Base-by-base conservation (phyloP, 1,140 invertebrate species). In the Meloidogyne floridensis region DNA sequence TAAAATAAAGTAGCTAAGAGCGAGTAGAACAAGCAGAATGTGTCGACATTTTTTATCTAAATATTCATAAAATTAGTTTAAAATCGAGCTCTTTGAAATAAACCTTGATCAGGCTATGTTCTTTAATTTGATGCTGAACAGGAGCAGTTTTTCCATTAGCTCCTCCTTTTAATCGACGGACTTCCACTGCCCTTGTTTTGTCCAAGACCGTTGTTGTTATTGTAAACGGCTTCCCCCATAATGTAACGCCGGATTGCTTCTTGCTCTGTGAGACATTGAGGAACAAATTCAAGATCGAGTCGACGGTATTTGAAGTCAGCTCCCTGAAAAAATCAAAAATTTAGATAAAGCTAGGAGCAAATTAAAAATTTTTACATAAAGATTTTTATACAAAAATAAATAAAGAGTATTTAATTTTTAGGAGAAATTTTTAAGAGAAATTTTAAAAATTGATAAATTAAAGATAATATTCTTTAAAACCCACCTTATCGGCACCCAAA, bases 21-120 rank as follows among this genome's bases (percentile, higher is more conserved):
- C 20, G 73, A 47, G 18, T 75, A 75, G 20, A 75, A 75, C 8
- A 75, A 20, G 8, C 73, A 75, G 56, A 53, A 75, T 5, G 73
- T 5, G 18, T 75, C 56, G 9, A n/a, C 7, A 18, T 75, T 32
- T 15, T 73, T 3, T 5, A 47, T 47, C 43, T 47, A 47, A 47
- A 47, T 47, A 47, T 5, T 47, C 43, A 47, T 47, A 47, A 47
- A 47, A 47, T 47, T 47, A 47, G 43, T 47, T 47, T 47, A 47
- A 47, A 47, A 47, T 47, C 43, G 3, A 47, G 43, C 43, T 47
- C 43, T 7, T 47, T 47, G 6, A 47, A 47, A 47, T 47, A 47
- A 47, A 47, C 43, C 43, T 47, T 47, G 43, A 47, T 47, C 43
- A 47, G 6, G 43, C 43, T 47, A 47, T 47, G 43, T 7, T 47